Percentiles rank a stretch among this genome's conserved stretches.
Conservation (phyloP, 2,113 vertebrate genomes). For the Murina feae region DNA sequence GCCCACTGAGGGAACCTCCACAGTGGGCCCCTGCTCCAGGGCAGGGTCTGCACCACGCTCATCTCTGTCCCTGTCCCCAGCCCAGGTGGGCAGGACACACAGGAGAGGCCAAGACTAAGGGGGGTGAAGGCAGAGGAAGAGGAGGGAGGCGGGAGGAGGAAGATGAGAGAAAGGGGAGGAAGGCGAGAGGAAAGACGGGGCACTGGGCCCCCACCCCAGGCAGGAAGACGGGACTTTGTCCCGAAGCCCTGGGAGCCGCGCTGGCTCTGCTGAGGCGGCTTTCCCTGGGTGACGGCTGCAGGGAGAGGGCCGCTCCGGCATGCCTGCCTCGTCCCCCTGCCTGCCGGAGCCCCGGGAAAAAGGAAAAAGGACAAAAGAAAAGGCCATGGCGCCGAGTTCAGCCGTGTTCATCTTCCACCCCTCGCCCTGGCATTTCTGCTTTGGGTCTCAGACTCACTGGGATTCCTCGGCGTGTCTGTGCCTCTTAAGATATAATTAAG, state of each 20-base stretch:
- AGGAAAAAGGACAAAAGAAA: neutral
- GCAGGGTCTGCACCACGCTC: fast-evolving
- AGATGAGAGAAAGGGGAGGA: neutral
- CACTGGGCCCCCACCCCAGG: neutral
- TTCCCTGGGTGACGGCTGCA: fast-evolving
- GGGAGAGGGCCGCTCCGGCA: fast-evolving
- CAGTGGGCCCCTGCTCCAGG: fast-evolving
- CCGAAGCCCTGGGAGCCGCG: neutral
- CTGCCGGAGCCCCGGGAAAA: neutral
- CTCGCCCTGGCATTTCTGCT: constrained; percentile 67
- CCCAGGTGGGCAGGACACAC: neutral
- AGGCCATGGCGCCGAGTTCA: neutral
- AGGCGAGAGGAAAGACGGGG: neutral
- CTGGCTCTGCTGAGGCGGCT: neutral
- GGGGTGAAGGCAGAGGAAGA: neutral
- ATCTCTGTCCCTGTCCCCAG: neutral
- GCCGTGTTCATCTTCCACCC: constrained; percentile 53
- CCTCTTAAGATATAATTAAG: constrained; percentile 75
- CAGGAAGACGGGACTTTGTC: neutral
- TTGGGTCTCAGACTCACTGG: constrained; percentile 63
- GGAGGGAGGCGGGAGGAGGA: neutral
- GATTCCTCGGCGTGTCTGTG: constrained; percentile 67
- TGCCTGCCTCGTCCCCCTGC: neutral
- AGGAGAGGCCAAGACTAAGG: too few relatives aligned
- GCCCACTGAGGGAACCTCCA: neutral